Evolutionary conservation across 2,888 invertebrate genomes (phyloP), one percentile per base, ranked within the genome.

Genomic region (Meiosimyza decipiens): DNA sequence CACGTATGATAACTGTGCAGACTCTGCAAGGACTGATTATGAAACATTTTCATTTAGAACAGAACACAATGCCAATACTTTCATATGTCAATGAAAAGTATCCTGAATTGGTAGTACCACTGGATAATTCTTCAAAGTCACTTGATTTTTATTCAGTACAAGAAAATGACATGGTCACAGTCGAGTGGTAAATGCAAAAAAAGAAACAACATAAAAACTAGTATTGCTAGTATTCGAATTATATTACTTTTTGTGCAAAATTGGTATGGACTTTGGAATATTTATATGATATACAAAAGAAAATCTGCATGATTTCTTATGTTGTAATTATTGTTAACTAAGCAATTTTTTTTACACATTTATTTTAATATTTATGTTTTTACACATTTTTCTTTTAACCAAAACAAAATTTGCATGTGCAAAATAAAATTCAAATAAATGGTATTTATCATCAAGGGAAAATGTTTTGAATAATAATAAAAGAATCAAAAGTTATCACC

Each of bases 61-160:
- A 76, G 12, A 76, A 73, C 1, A 75, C 79, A 11, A 79, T 82
- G 66, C 86, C 87, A 2, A 83, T 82, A 60, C 79, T 87, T 7
- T 84, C 81, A 73, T 88, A 91, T 74, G 80, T 90, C 2, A 91
- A 92, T 79, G 89, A 89, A 13, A 87, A 89, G 77, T 88, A 90
- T 86, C 85, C 90, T 6, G 90, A 91, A 18, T 90, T 93, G 12
- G 91, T 93, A 82, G 92, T 96, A 79, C 88, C 89, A 72, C 86
- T 97, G 77, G 94, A 96, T 77, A 95, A 96, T 84, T 92, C 92
- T 73, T 91, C 95, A 81, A 94, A 95, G 85, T 93, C 94, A 81
- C 88, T 97, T 57, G 91, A 92, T 65, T 95, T 92, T 85, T 97
- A 92, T 87, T 95, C 96, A 0, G 88, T 97, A 55, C 93, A 94